Conservation (phyloP, 2,797 vertebrate species). For the Cyclopterus lumpus region DNA sequence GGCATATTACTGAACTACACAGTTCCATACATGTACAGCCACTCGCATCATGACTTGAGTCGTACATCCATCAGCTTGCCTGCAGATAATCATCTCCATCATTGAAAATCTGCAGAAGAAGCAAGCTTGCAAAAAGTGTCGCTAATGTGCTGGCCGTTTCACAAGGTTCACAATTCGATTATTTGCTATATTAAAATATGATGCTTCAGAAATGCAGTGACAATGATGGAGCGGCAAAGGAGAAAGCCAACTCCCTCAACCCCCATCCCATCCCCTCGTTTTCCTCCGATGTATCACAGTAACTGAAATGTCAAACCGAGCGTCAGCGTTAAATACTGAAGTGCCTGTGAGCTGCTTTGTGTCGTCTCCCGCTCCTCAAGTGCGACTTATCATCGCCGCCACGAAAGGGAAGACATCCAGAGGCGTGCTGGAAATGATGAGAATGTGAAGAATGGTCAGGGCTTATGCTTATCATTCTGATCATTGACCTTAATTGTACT, state of each 20-base stretch:
- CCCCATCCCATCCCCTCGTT: conserved; percentile 4
- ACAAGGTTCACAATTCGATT: conserved; percentile 40
- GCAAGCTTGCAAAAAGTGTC: conserved; percentile 16
- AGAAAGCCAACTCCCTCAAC: conserved; percentile 7
- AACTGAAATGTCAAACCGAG: conserved; percentile 69
- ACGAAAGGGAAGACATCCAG: conserved; percentile 22
- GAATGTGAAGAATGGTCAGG: not conserved
- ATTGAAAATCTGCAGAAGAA: conserved; percentile 10
- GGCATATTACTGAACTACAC: not conserved
- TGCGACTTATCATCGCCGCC: conserved; percentile 50
- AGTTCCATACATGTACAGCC: not conserved
- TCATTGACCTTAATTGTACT: not conserved
- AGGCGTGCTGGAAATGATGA: conserved; percentile 37
- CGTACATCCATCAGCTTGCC: not conserved
- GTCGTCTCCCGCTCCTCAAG: conserved; percentile 43
- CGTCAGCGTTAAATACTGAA: conserved; percentile 57
- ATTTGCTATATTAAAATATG: conserved; percentile 53
- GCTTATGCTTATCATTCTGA: not conserved
- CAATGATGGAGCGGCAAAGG: conserved; percentile 56
- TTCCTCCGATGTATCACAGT: conserved; percentile 44
- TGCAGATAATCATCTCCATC: conserved; percentile 20
- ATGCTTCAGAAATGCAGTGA: conserved; percentile 50
- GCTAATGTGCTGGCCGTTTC: conserved; percentile 22
- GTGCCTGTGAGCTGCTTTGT: conserved; percentile 56
- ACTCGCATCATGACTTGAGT: not conserved